Base-by-base conservation (phyloP, 1,140 invertebrate species). In the Elymnias hypermnestra region DNA sequence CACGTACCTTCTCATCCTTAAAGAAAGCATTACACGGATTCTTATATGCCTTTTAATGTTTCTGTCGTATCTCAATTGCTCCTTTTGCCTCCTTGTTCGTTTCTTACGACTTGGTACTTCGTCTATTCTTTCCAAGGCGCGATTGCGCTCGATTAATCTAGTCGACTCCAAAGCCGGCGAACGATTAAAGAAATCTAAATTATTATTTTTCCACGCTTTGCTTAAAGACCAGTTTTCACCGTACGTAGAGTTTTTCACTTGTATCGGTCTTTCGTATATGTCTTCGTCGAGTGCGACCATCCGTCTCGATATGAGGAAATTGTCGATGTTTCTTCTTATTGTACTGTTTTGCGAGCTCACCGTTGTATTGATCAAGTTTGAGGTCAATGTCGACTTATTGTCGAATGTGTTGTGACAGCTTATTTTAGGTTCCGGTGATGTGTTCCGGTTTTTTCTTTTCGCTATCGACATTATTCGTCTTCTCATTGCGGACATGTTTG, bases 21-120 rank as follows among this genome's bases (percentile, higher is more conserved):
- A 50, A 3, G 83, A 87, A 31, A 87, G 53, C 86, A 87, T 87
- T 19, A 87, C 84, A 5, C 86, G 46, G 31, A 87, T 87, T 21
- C 82, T 46, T 28, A 87, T 78, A 49, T 87, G 86, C 18, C 83
- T 57, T 40, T 87, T 87, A 10, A 87, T 87, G 43, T 87, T 81
- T 39, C 78, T 72, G 43, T 87, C 86, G 47, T 84, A 87, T 9
- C 48, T 61, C 21, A 86, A 25, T 31, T 86, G 79, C 33, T 87
- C 86, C 43, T 82, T 87, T 1, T 64, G 22, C 19, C 70, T 68
- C 43, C 69, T 83, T 7, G 71, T 70, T 28, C 68, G 48, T 50
- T 67, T 77, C 54, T 63, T 74, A 33, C 55, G 48, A 9, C 45
- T 52, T 0, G 77, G 78, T 8, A 74, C 52, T 43, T 83, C 82